These are phyloP conservation scores for Romanogobio albipinnatus DNA, from an alignment of 2,113 vertebrate genomes.

Conservation along the genomic window DNA sequence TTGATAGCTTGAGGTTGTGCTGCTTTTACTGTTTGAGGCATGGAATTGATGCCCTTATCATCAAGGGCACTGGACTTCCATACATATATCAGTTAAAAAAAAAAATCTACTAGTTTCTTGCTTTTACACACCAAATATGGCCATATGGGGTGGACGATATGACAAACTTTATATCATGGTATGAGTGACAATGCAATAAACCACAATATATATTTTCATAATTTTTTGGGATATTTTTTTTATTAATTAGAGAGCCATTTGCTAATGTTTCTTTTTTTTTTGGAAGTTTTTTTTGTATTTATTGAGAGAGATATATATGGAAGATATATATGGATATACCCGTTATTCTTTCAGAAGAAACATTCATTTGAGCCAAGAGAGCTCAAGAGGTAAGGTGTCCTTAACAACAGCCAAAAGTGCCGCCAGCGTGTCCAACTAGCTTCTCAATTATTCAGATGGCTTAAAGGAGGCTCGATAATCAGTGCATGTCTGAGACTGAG, in stretches of 20 bases:
- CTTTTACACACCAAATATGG: background rate
- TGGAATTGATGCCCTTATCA: constrained; percentile 13
- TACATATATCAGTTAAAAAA: background rate
- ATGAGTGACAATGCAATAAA: background rate
- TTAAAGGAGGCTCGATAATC: constrained; percentile 69
- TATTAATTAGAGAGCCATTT: too few species aligned
- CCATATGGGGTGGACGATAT: background rate
- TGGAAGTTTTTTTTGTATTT: too few species aligned
- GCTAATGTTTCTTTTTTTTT: too few species aligned
- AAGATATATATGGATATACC: background rate
- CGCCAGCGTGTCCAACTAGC: constrained; percentile 56
- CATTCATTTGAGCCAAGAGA: background rate
- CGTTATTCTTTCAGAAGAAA: background rate
- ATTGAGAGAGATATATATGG: too few species aligned
- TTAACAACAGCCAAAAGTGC: constrained; percentile 48
- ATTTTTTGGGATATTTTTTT: too few species aligned
- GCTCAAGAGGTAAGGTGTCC: constrained; percentile 28
- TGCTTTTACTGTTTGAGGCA: background rate
- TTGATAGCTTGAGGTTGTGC: constrained; percentile 36
- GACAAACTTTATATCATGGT: background rate
- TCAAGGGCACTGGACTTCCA: background rate
- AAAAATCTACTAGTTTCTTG: background rate
- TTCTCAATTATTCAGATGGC: constrained; percentile 79
- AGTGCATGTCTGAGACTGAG: constrained; percentile 56
- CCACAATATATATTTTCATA: background rate